A percentile compares a stretch with the other conserved stretches of the same genome.
Evolutionary conservation across 2,113 vertebrate species (phyloP).

Genomic region (Melanostigma gelatinosum): DNA sequence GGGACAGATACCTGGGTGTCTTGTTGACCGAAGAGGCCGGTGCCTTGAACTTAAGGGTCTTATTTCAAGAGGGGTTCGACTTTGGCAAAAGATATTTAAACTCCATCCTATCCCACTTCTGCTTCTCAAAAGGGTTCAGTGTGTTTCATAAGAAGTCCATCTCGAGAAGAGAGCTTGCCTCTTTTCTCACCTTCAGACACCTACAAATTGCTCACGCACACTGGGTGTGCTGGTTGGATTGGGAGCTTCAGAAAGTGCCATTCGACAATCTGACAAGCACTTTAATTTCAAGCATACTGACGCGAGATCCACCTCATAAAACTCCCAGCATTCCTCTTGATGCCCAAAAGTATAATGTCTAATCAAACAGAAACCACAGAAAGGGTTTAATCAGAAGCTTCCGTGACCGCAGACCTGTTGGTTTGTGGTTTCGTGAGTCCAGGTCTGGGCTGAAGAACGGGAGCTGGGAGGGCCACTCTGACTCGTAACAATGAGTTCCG

Average conservation of each 20-base stretch:
- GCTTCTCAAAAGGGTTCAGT: not conserved
- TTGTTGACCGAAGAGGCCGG: not conserved
- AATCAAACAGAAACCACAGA: not conserved
- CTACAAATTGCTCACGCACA: not conserved
- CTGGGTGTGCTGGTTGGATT: not conserved
- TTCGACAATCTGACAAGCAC: not conserved
- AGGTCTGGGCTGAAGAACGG: conserved; percentile 81
- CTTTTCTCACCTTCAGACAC: not conserved
- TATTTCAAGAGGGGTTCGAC: not conserved
- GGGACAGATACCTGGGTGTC: not conserved
- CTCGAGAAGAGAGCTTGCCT: not conserved
- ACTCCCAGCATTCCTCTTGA: not conserved
- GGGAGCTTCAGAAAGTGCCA: no score
- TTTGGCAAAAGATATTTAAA: no score
- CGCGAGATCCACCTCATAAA: not conserved
- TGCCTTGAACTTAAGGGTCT: not conserved
- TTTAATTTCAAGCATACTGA: not conserved
- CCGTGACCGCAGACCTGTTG: conserved; percentile 44
- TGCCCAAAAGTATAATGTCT: not conserved
- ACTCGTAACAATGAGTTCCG: conserved; percentile 82
- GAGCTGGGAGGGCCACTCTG: conserved; percentile 81
- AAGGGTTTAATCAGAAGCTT: not conserved
- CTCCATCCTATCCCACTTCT: not conserved
- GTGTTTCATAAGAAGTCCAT: not conserved
- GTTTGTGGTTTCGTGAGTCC: conserved; percentile 65